Percentiles rank a stretch among this genome's conserved stretches.
phyloP scores from a whole-genome alignment of 2,888 invertebrate species.

The Hypomecis atomaria region DNA sequence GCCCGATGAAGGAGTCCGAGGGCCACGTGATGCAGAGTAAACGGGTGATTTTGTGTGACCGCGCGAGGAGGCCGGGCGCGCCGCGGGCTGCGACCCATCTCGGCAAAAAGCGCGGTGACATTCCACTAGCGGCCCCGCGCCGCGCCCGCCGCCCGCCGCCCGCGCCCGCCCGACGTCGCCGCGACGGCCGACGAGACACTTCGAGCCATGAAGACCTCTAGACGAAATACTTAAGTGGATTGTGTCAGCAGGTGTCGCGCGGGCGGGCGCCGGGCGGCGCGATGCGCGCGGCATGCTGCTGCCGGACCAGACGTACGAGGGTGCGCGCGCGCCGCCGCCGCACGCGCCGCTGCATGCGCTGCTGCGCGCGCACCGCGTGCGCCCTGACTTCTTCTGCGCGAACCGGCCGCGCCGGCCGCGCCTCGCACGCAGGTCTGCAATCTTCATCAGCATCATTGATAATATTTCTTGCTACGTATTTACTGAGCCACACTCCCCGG shows the following conservation, averaged over 20 bases:
- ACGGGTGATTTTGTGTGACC: not conserved
- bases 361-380: slow-evolving; percentile 85
- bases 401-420: slow-evolving; percentile 68
- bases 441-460: not conserved
- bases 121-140: slow-evolving; percentile 25
- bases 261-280: slow-evolving; percentile 27
- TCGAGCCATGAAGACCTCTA: not conserved
- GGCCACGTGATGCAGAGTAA: not conserved
- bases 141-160: not conserved
- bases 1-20: not conserved
- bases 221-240: no score
- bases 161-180: not conserved
- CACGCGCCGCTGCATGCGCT: slow-evolving; percentile 70
- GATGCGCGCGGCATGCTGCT: slow-evolving; percentile 86
- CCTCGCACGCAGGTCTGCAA: slow-evolving; percentile 4
- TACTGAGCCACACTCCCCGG: not conserved
- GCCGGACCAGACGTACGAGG: slow-evolving; percentile 93
- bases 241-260: not conserved
- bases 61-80: slow-evolving; percentile 1
- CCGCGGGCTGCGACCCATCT: not conserved
- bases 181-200: not conserved
- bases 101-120: slow-evolving; percentile 38
- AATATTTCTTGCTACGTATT: not conserved
- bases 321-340: slow-evolving; percentile 74
- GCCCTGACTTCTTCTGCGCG: slow-evolving; percentile 91